Evolutionary conservation across 1,140 invertebrate genomes (phyloP).

Genomic region (Achatina immaculata): DNA sequence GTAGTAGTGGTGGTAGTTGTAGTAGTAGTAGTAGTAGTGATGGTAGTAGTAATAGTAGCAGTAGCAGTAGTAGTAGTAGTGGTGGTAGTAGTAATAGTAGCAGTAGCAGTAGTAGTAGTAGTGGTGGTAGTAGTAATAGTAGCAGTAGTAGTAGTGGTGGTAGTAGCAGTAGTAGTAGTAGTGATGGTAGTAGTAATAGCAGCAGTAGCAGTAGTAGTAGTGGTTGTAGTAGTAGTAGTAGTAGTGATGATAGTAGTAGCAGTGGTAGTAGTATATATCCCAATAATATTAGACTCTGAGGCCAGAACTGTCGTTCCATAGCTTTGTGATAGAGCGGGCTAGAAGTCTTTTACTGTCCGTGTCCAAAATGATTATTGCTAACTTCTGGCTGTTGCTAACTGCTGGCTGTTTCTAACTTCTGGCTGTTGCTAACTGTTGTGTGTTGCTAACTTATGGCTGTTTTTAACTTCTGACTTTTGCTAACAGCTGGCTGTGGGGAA

Average conservation of each 20-base stretch:
- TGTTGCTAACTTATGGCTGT: no score
- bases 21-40: not conserved
- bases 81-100: conserved; percentile 44
- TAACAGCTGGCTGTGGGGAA: no score
- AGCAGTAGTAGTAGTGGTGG: conserved; percentile 43
- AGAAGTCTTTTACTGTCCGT: no score
- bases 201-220: no score
- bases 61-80: conserved; percentile 44
- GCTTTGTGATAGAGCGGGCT: no score
- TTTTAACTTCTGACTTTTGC: no score
- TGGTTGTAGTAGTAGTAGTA: no score
- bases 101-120: conserved; percentile 45
- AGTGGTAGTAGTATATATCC: no score
- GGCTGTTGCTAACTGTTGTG: no score
- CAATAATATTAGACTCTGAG: not conserved
- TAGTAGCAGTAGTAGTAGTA: conserved; percentile 40
- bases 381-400: not conserved
- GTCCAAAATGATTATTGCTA: not conserved
- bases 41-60: conserved; percentile 24
- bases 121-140: conserved; percentile 44
- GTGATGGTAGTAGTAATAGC: not conserved
- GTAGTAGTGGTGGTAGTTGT: not conserved
- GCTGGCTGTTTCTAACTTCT: not conserved
- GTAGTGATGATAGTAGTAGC: not conserved
- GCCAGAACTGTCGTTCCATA: no score